These are phyloP conservation scores for Aythya baeri DNA, from an alignment of 2,113 vertebrate genomes.

Conservation along the genomic window DNA sequence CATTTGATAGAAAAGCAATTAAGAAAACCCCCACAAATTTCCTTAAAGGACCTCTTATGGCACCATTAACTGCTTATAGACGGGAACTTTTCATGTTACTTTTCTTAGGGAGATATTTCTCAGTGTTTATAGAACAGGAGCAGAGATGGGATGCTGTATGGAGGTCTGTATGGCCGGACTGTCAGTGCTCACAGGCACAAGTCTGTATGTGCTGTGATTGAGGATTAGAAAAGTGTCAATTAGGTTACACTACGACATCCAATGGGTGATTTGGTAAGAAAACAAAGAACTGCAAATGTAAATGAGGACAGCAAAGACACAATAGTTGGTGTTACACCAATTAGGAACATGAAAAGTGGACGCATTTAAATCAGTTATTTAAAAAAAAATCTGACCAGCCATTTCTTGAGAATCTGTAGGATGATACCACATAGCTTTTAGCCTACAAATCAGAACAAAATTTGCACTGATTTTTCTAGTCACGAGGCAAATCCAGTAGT, in stretches of 20 bases:
- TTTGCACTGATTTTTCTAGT: neutral
- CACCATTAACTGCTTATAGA: rapidly evolving
- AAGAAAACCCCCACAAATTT: neutral
- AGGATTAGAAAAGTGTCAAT: neutral
- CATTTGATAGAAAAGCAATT: neutral
- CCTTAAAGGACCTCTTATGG: neutral
- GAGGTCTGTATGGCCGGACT: neutral
- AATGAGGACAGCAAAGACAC: neutral
- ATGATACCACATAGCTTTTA: neutral
- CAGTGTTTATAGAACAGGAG: neutral
- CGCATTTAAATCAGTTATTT: neutral
- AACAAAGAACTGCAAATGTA: neutral
- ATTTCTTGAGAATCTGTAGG: neutral
- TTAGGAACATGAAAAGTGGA: neutral
- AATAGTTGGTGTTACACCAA: neutral
- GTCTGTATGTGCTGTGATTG: too few species aligned
- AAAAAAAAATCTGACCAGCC: neutral
- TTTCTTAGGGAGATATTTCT: neutral
- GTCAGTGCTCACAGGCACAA: neutral
- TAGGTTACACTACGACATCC: neutral
- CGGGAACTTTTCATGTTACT: neutral
- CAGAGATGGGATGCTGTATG: rapidly evolving
- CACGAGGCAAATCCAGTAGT: neutral
- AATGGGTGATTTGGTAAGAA: neutral
- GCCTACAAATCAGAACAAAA: neutral